A percentile compares a stretch with the other conserved stretches of the same genome.
These are phyloP conservation scores for Phyto melanocephala DNA, from an alignment of 2,888 invertebrate genomes.

Conservation along the genomic window DNA sequence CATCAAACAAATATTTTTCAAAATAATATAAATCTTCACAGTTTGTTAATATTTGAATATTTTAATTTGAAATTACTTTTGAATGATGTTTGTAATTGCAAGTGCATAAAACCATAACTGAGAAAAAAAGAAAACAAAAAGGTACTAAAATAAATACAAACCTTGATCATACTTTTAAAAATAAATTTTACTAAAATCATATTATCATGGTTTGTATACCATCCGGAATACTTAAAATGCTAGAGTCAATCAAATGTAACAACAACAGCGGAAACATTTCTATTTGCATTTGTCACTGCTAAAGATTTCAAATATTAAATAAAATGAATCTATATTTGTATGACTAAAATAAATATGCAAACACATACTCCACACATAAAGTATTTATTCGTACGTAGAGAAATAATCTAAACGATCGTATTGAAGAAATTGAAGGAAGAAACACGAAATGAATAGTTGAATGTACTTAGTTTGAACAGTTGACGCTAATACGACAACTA, in stretches of 20 bases:
- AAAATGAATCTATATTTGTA: constrained; percentile 40
- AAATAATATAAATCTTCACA: neutral
- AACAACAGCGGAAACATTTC: constrained; percentile 3
- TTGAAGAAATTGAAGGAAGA: neutral
- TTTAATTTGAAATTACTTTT: neutral
- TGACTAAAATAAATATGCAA: constrained; percentile 4
- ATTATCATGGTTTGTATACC: constrained; percentile 13
- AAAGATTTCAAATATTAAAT: constrained; percentile 38
- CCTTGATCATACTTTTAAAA: neutral
- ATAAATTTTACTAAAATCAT: constrained; percentile 16
- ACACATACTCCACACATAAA: neutral
- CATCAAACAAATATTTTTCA: too few relatives aligned
- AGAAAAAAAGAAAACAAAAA: neutral
- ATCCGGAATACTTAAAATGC: constrained; percentile 22
- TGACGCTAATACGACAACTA: constrained; percentile 62
- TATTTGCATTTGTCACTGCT: constrained; percentile 15
- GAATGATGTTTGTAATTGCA: neutral
- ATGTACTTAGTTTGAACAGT: constrained; percentile 51
- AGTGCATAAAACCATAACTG: neutral
- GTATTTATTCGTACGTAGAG: too few relatives aligned
- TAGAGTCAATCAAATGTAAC: constrained; percentile 21
- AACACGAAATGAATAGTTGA: constrained; percentile 28
- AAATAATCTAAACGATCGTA: neutral
- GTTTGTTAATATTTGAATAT: neutral
- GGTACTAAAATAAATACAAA: neutral